Evolutionary conservation across 2,797 vertebrate species (phyloP).

Genomic region (Hyperoplus lanceolatus): DNA sequence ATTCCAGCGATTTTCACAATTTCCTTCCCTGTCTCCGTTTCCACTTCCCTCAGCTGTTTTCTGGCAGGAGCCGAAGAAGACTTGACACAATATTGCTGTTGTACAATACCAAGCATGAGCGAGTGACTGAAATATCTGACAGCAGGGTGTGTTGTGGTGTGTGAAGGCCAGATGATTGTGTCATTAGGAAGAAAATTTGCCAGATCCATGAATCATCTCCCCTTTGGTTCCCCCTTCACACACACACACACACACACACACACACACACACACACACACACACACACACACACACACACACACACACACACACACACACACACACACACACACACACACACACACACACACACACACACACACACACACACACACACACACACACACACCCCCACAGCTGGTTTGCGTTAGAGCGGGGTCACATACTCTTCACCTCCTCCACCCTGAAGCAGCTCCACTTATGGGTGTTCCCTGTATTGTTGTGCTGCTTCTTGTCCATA

Average conservation of each 20-base stretch:
- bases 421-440: constrained; percentile 83
- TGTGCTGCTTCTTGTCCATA: constrained; percentile 78
- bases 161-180: constrained; percentile 71
- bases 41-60: constrained; percentile 66
- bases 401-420: constrained; percentile 84
- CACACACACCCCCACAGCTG: constrained; percentile 81
- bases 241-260: constrained; percentile 59
- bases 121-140: constrained; percentile 39
- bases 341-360: constrained; percentile 50
- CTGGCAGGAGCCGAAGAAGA: constrained; percentile 29
- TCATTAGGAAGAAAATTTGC: constrained; percentile 69
- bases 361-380: constrained; percentile 51
- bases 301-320: too few relatives aligned
- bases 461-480: constrained; percentile 85
- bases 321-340: constrained; percentile 53
- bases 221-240: constrained; percentile 48
- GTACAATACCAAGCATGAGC: constrained; percentile 34
- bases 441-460: constrained; percentile 82
- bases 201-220: constrained; percentile 65
- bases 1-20: constrained; percentile 69
- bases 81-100: constrained; percentile 25
- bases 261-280: too few relatives aligned
- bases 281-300: constrained; percentile 39
- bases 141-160: constrained; percentile 63
- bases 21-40: constrained; percentile 42